Evolutionary conservation across 2,113 vertebrate genomes (phyloP).

Genomic region (Mobula hypostoma): DNA sequence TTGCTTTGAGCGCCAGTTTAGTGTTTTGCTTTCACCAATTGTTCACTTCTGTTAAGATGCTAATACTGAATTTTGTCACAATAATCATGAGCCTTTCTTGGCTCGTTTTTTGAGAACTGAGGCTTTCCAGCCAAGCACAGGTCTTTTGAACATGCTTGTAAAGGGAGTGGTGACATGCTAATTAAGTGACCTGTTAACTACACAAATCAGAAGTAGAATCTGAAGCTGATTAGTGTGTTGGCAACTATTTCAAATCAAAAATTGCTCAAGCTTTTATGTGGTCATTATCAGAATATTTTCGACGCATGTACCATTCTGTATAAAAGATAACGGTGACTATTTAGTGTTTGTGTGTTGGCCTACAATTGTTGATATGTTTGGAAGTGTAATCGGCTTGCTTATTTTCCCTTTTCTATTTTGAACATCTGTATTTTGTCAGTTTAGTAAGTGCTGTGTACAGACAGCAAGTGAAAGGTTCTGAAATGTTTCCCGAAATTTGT

Average conservation of each 20-base stretch:
- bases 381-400: background rate
- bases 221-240: background rate
- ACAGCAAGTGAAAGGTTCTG: background rate
- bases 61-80: background rate
- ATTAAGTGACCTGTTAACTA: background rate
- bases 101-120: background rate
- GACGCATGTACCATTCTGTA: background rate
- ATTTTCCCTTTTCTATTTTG: background rate
- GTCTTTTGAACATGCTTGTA: background rate
- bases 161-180: background rate
- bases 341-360: background rate
- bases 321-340: background rate
- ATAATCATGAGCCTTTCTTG: background rate
- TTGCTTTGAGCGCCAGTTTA: background rate
- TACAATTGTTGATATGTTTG: background rate
- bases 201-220: background rate
- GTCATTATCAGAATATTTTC: background rate
- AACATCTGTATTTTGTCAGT: background rate
- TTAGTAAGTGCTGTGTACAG: background rate
- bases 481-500: conserved; percentile 13
- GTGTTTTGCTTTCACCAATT: background rate
- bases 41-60: background rate
- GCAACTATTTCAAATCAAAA: background rate
- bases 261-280: background rate
- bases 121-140: background rate